A percentile compares a stretch with the other conserved stretches of the same genome.
These are phyloP conservation scores for Volucella zonaria DNA, from an alignment of 2,888 invertebrate species.

Conservation along the genomic window DNA sequence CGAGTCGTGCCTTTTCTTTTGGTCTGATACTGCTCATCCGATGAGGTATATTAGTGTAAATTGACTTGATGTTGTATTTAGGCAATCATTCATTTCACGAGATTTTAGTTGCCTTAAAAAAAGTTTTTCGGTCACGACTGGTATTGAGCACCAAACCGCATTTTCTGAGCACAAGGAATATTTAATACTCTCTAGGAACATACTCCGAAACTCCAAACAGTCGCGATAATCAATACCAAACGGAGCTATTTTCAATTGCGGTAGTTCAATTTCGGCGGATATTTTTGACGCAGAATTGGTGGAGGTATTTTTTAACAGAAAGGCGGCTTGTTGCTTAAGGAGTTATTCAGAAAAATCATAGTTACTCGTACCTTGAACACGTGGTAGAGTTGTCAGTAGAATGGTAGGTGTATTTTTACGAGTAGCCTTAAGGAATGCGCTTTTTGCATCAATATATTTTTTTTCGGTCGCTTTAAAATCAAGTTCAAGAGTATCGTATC, in stretches of 20 bases:
- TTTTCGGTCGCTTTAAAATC: conserved; percentile 2
- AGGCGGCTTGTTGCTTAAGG: background rate
- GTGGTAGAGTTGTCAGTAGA: background rate
- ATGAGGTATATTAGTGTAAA: too few species aligned
- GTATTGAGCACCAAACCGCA: too few species aligned
- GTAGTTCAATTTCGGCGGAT: too few species aligned
- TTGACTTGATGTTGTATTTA: too few species aligned
- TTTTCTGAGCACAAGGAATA: conserved; percentile 13
- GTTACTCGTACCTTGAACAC: background rate
- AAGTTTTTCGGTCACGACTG: too few species aligned
- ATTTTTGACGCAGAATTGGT: too few species aligned
- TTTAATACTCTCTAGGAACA: conserved; percentile 20
- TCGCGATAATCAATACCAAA: conserved; percentile 23
- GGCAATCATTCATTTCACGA: too few species aligned
- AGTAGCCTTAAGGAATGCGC: conserved; percentile 22
- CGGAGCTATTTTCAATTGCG: background rate
- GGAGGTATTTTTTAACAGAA: too few species aligned
- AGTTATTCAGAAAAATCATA: background rate
- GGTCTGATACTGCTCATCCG: too few species aligned
- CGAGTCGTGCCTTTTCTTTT: too few species aligned
- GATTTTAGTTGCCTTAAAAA: too few species aligned
- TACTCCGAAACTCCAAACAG: conserved; percentile 12
- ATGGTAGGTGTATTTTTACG: background rate
- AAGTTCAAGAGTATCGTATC: background rate
- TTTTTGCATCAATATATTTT: conserved; percentile 44